Conservation (phyloP, 2,888 invertebrate genomes). For the Germaria angustata region DNA sequence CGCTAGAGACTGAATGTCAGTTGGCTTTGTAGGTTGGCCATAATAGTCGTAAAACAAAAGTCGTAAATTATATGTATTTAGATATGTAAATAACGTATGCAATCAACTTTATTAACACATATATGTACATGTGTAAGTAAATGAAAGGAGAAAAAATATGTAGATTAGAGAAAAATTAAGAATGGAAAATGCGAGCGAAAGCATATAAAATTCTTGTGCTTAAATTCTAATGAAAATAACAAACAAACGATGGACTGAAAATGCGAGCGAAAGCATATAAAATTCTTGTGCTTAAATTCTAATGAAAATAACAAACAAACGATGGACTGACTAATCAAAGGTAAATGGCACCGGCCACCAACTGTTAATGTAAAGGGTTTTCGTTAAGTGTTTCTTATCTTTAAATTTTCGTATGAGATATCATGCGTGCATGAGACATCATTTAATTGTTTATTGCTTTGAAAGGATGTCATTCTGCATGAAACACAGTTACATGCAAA, state of each 20-base stretch:
- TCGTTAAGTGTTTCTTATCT: too few species aligned
- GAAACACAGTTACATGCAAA: too few species aligned
- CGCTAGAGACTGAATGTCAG: neutral
- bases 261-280: neutral
- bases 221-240: constrained; percentile 8
- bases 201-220: neutral
- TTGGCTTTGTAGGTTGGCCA: neutral
- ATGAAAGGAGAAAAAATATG: constrained; percentile 10
- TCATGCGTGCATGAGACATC: too few species aligned
- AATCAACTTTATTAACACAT: neutral
- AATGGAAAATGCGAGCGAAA: neutral
- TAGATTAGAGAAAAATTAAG: neutral
- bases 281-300: neutral
- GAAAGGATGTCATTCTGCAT: too few species aligned
- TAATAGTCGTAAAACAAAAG: neutral
- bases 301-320: constrained; percentile 18
- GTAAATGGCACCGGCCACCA: too few species aligned
- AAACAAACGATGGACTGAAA: neutral
- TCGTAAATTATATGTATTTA: too few species aligned
- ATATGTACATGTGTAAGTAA: too few species aligned
- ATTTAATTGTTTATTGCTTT: too few species aligned
- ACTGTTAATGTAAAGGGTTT: too few species aligned
- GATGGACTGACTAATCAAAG: neutral
- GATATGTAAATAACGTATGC: constrained; percentile 41
- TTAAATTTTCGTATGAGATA: too few species aligned